Conservation (phyloP, 2,113 vertebrate genomes). For the Cavia aperea region DNA sequence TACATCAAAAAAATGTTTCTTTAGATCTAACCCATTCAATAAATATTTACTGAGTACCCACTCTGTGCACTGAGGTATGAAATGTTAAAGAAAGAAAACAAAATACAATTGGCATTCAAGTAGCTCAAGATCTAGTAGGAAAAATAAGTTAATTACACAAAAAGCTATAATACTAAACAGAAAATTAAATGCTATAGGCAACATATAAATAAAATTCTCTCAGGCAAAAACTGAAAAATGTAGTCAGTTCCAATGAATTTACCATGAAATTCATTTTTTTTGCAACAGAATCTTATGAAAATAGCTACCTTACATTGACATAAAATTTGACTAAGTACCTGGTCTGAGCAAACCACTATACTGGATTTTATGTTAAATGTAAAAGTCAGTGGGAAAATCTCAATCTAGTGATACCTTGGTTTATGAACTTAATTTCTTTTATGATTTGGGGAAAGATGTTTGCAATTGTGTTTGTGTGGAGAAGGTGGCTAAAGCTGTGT, state of each 20-base stretch:
- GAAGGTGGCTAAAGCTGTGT: neutral
- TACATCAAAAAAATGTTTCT: neutral
- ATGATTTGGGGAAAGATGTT: neutral
- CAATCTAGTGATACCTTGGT: neutral
- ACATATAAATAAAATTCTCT: constrained; percentile 35
- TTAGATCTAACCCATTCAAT: neutral
- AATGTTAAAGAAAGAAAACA: constrained; percentile 1
- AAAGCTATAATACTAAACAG: neutral
- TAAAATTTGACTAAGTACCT: constrained; percentile 27
- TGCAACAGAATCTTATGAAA: constrained; percentile 5
- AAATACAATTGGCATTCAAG: neutral
- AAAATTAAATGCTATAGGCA: neutral
- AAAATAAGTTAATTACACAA: neutral
- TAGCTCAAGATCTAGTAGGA: neutral
- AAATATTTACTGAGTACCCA: neutral
- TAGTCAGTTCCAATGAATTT: neutral
- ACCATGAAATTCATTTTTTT: neutral
- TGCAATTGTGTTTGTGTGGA: neutral
- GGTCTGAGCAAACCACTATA: neutral
- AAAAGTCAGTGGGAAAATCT: neutral
- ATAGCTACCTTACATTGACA: neutral
- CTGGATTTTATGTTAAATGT: neutral
- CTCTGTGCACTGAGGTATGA: neutral
- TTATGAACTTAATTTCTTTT: neutral
- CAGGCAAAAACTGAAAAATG: neutral